Percentiles rank a stretch among this genome's conserved stretches.
These are phyloP conservation scores for Drosophila auraria DNA, from an alignment of 1,140 invertebrate genomes.

Conservation along the genomic window DNA sequence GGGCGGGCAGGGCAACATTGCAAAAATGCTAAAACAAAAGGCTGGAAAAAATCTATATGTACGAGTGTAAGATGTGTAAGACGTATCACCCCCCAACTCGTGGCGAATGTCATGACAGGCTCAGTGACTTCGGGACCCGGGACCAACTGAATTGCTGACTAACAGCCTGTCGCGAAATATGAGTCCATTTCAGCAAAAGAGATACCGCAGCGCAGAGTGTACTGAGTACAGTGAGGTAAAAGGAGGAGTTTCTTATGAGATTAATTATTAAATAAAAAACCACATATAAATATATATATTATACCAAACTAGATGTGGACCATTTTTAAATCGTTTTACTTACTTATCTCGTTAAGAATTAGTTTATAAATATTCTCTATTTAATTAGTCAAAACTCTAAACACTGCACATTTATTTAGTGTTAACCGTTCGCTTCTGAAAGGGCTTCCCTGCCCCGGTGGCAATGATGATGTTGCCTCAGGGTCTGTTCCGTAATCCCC, in stretches of 20 bases:
- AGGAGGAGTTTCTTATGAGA: neutral
- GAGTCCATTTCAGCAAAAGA: constrained; percentile 81
- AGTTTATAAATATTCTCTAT: neutral
- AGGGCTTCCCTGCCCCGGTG: constrained; percentile 10
- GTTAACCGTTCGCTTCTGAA: neutral
- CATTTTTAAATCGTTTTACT: neutral
- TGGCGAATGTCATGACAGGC: constrained; percentile 81
- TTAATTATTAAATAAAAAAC: too few species aligned
- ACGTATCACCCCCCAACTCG: constrained; percentile 39
- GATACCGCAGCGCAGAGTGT: constrained; percentile 37
- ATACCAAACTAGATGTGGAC: too few species aligned
- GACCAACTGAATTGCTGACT: constrained; percentile 81
- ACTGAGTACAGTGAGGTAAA: constrained; percentile 29
- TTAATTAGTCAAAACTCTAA: neutral
- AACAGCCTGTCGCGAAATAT: constrained; percentile 84
- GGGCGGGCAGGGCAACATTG: constrained; percentile 39
- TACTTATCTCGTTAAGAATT: neutral
- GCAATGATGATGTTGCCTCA: constrained; percentile 35
- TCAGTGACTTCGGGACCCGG: constrained; percentile 77
- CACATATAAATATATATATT: too few species aligned
- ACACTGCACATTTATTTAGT: neutral
- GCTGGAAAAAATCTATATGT: constrained; percentile 58
- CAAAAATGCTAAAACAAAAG: constrained; percentile 78
- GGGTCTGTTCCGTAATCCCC: constrained; percentile 23
- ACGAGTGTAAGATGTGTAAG: constrained; percentile 29